Conservation (phyloP, 2,797 vertebrate species). For the Etheostoma perlongum region DNA sequence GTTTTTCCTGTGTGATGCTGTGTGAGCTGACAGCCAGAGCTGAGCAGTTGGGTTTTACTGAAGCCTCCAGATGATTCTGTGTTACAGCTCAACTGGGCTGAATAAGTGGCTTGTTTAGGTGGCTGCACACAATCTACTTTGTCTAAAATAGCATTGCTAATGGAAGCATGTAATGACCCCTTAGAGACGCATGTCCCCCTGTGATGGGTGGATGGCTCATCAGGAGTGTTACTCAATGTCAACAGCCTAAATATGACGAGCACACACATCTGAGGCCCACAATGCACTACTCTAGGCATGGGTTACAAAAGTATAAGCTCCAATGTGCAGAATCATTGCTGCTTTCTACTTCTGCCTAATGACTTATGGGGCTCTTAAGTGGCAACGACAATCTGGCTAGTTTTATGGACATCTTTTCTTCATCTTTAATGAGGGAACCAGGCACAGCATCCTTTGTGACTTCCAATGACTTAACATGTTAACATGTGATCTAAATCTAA, state of each 20-base stretch:
- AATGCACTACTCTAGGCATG: neutral
- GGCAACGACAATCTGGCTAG: neutral
- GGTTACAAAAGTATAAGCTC: conserved; percentile 25
- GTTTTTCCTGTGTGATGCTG: conserved; percentile 60
- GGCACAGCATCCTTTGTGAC: neutral
- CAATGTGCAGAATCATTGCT: neutral
- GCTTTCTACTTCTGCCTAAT: conserved; percentile 2
- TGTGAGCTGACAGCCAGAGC: conserved; percentile 56
- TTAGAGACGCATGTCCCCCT: conserved; percentile 41
- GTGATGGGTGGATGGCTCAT: conserved; percentile 37
- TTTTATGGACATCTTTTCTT: neutral
- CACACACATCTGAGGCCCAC: conserved; percentile 1
- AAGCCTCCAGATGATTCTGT: conserved; percentile 61
- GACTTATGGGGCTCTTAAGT: too few species aligned
- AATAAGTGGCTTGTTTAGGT: conserved; percentile 62
- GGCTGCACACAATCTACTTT: conserved; percentile 54
- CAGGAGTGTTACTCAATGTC: conserved; percentile 42
- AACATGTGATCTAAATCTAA: neutral
- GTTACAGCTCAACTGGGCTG: conserved; percentile 52
- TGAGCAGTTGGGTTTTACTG: conserved; percentile 45
- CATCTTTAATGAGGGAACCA: neutral
- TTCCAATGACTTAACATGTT: neutral
- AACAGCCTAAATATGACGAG: conserved; percentile 41
- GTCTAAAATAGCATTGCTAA: conserved; percentile 57
- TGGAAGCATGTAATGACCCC: conserved; percentile 62